phyloP scores from a whole-genome alignment of 2,113 vertebrate genomes.

The Cyphomyrus discorhynchus region DNA sequence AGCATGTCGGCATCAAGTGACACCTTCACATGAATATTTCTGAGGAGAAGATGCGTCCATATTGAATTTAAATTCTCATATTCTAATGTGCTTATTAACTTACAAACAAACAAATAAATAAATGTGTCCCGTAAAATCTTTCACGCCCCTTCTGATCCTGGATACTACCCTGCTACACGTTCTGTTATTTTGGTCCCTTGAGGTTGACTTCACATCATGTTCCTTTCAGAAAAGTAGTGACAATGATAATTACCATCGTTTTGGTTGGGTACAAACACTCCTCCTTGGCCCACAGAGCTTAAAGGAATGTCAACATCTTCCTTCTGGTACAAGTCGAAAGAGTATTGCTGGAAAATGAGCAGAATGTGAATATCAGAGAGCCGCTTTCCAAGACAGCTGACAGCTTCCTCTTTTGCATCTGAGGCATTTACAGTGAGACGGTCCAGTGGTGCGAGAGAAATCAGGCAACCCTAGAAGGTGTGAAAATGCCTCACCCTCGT shows the following conservation, averaged over 20 bases:
- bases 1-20: not conserved
- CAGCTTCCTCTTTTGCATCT: not conserved
- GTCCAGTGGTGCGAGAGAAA: not conserved
- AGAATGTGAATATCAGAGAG: not conserved
- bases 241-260: conserved; percentile 32
- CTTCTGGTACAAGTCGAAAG: conserved; percentile 31
- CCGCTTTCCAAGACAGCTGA: not conserved
- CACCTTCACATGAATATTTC: not conserved
- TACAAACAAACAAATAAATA: not conserved
- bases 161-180: not conserved
- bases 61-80: not conserved
- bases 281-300: conserved; percentile 23
- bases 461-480: not conserved
- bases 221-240: not conserved
- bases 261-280: not conserved
- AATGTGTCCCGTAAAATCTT: not conserved
- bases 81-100: not conserved
- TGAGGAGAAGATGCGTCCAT: not conserved
- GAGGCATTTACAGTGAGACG: not conserved
- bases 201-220: not conserved
- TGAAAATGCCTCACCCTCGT: not conserved
- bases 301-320: conserved; percentile 46
- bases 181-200: not conserved
- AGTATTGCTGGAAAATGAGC: conserved; percentile 49
- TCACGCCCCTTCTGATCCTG: not conserved